These are phyloP conservation scores for Gulo gulo DNA, from an alignment of 2,113 vertebrate genomes.

Conservation along the genomic window DNA sequence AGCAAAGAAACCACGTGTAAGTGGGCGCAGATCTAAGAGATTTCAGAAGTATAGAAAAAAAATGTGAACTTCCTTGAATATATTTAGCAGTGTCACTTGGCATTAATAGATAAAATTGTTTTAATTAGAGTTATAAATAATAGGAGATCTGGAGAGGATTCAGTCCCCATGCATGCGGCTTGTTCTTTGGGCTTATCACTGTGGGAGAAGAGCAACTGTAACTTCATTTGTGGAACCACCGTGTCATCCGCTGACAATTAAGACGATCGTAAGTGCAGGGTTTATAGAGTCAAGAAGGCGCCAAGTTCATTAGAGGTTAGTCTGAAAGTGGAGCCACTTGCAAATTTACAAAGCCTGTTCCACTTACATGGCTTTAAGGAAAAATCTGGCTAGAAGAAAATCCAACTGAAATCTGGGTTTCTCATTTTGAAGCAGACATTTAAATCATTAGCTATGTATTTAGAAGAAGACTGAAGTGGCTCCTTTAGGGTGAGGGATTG, in stretches of 20 bases:
- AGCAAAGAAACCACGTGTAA: conserved; percentile 79
- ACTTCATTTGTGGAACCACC: conserved; percentile 42
- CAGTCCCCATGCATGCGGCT: conserved; percentile 64
- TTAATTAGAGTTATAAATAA: conserved; percentile 86
- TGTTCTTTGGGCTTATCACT: conserved; percentile 69
- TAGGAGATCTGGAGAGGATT: conserved; percentile 72
- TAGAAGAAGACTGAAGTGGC: conserved; percentile 28
- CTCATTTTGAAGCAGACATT: conserved; percentile 27
- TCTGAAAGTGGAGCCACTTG: conserved; percentile 55
- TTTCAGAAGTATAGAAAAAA: conserved; percentile 77
- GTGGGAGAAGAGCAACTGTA: conserved; percentile 68
- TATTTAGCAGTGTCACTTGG: conserved; percentile 80
- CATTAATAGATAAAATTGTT: conserved; percentile 84
- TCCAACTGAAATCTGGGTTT: conserved; percentile 11
- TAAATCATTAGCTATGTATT: conserved; percentile 41
- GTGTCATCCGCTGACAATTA: conserved; percentile 64
- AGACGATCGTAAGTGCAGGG: conserved; percentile 17
- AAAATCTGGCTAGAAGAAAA: conserved; percentile 35
- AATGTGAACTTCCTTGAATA: conserved; percentile 77
- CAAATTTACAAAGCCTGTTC: not conserved
- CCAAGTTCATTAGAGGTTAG: conserved; percentile 45
- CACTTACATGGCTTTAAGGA: not conserved
- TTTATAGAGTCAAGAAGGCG: conserved; percentile 68
- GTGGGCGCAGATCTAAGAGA: conserved; percentile 78
- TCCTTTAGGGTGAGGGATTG: not conserved